Evolutionary conservation across 2,113 vertebrate genomes (phyloP), one percentile per base, ranked within the genome.

Genomic region (Dolichotis patagonum): DNA sequence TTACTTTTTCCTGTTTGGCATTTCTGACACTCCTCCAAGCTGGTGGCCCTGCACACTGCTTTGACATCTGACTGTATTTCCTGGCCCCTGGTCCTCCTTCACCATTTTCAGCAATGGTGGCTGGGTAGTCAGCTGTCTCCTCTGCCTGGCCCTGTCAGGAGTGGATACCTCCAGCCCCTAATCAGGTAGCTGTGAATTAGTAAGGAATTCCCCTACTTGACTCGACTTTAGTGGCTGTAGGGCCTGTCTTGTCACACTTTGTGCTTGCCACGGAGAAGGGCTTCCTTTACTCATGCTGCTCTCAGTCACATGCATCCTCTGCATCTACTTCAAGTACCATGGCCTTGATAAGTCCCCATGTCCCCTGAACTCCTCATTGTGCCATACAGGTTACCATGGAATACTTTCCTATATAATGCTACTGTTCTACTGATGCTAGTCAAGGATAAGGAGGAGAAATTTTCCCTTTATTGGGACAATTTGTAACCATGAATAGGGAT

Each of bases 61-160:
- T 85, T 92, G 56, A n/a, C 67, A 83, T 80, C n/a, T 94, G 56
- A 86, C 69, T 30, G 32, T 30, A 26, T 92, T 94, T 90, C 46
- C 93, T 46, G 54, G 71, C 52, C 77, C 56, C 49, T 22, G 62
- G 85, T 24, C 7, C 13, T 71, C 19, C 41, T 60, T 26, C 26
- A 49, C 2, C 14, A 5, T 71, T 41, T 46, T 94, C 71, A 56
- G 41, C 1, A 30, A 20, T 49, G 62, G 46, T 95, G 96, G 38
- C 32, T 85, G 89, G 52, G 52, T 13, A 73, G 38, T 69, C 35
- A 30, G 3, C 35, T 10, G 6, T 62, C 35, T 82, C 13, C 28
- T 43, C 17, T 84, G 82, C 69, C 13, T 19, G 52, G 60, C 73
- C 26, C 43, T 24, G 78, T 63, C 69, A 95, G 38, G 28, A 10